Evolutionary conservation across 2,113 vertebrate genomes (phyloP).

Genomic region (Amphiprion percula): DNA sequence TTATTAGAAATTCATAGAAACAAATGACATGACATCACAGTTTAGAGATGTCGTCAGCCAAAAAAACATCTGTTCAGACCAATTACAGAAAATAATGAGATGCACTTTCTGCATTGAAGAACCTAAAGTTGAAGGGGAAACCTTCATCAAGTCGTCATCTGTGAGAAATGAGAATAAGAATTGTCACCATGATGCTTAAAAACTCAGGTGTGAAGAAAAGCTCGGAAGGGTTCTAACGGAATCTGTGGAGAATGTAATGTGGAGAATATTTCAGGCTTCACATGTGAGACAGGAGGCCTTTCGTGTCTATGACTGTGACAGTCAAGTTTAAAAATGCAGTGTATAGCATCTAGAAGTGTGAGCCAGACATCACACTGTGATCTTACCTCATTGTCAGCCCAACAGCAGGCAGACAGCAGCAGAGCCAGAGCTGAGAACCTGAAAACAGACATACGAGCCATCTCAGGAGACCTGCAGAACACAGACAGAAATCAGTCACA

Average conservation of each 20-base stretch:
- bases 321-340: neutral
- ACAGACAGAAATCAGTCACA: slow-evolving; percentile 1
- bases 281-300: neutral
- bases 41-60: too few species aligned
- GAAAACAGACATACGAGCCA: slow-evolving; percentile 34
- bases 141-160: too few species aligned
- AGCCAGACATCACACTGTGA: too few species aligned
- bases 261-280: neutral
- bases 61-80: too few species aligned
- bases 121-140: too few species aligned
- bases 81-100: neutral
- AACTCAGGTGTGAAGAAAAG: too few species aligned
- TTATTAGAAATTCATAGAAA: too few species aligned
- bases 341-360: too few species aligned
- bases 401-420: slow-evolving; percentile 51
- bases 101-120: too few species aligned
- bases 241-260: too few species aligned
- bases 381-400: slow-evolving; percentile 51
- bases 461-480: slow-evolving; percentile 40
- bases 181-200: too few species aligned
- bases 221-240: too few species aligned
- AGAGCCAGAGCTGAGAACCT: slow-evolving; percentile 40
- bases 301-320: neutral
- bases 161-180: neutral
- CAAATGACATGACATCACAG: neutral